phyloP scores from a whole-genome alignment of 2,888 invertebrate genomes.

The Falcaria lacertinaria region DNA sequence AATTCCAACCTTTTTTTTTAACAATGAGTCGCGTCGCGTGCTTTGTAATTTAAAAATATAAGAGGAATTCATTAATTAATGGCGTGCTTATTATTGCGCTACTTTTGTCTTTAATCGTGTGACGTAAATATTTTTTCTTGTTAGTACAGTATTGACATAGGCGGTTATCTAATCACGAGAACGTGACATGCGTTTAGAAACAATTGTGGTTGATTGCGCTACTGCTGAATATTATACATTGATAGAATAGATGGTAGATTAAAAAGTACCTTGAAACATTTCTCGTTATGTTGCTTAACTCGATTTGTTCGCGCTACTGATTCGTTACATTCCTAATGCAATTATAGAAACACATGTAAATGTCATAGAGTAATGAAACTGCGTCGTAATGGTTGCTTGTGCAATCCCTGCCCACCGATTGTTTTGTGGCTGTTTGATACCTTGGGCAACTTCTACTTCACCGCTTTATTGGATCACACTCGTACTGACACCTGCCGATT shows the following conservation, averaged over 20 bases:
- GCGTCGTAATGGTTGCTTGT: conserved; percentile 28
- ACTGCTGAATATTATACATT: conserved; percentile 35
- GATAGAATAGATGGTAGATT: conserved; percentile 37
- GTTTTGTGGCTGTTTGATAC: conserved; percentile 22
- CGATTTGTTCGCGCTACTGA: conserved; percentile 42
- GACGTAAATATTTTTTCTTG: conserved; percentile 14
- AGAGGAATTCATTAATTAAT: background rate
- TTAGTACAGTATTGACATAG: conserved; percentile 27
- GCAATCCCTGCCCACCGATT: conserved; percentile 27
- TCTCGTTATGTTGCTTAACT: conserved; percentile 43
- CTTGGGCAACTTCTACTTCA: conserved; percentile 28
- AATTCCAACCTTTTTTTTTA: background rate
- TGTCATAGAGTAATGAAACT: conserved; percentile 55
- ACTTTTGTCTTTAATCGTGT: conserved; percentile 1
- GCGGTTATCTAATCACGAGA: conserved; percentile 36
- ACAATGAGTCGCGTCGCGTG: background rate
- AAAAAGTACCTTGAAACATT: conserved; percentile 55
- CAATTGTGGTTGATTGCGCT: conserved; percentile 35
- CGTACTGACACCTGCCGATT: conserved; percentile 10
- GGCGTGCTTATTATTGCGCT: background rate
- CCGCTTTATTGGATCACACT: conserved; percentile 25
- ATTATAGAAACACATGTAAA: conserved; percentile 68
- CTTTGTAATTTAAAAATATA: background rate
- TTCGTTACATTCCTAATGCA: conserved; percentile 57
- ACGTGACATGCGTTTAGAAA: conserved; percentile 37